Evolutionary conservation across 2,888 invertebrate species (phyloP), one percentile per base, ranked within the genome.

Genomic region (Alentia gelatinosa): DNA sequence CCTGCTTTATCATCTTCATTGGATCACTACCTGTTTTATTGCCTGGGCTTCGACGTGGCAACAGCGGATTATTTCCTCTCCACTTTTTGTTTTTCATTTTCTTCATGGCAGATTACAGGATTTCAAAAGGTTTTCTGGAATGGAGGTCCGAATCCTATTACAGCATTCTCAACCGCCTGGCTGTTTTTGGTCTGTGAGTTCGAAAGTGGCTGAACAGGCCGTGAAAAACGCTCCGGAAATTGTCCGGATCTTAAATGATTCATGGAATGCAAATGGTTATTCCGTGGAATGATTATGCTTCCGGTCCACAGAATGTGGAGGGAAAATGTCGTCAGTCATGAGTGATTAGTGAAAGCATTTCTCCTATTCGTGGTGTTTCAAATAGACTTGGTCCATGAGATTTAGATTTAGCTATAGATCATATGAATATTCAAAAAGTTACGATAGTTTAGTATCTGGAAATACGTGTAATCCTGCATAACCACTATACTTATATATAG

Each of bases 201-300:
- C 39, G 30, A 79, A 79, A 79, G 39, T 79, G 39, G 23, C 79
- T 15, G 37, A 79, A 35, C 1, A 79, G 35, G 39, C 19, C 12
- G 19, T 15, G 35, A 19, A 35, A 79, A 39, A 79, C 12, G 23
- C 0, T n/a, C 79, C 12, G 39, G 79, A 79, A 79, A 79, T 79
- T 79, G 79, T 79, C 79, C 39, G 39, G 79, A 35, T 79, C 79
- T 35, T 79, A 23, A 79, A 79, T 79, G 79, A 79, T 79, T 79
- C 79, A 79, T 35, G 37, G 79, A 79, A 79, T 79, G 79, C 79
- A 37, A 79, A 79, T 79, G 35, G 79, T 39, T 79, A 79, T 79
- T 79, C 39, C 39, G 79, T 23, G 19, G 79, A 35, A 37, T 79
- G 79, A 79, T 79, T 79, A 9, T 39, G 79, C n/a, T 37, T 35